These are phyloP conservation scores for Temnothorax nylanderi DNA, from an alignment of 1,140 invertebrate species.

Conservation along the genomic window DNA sequence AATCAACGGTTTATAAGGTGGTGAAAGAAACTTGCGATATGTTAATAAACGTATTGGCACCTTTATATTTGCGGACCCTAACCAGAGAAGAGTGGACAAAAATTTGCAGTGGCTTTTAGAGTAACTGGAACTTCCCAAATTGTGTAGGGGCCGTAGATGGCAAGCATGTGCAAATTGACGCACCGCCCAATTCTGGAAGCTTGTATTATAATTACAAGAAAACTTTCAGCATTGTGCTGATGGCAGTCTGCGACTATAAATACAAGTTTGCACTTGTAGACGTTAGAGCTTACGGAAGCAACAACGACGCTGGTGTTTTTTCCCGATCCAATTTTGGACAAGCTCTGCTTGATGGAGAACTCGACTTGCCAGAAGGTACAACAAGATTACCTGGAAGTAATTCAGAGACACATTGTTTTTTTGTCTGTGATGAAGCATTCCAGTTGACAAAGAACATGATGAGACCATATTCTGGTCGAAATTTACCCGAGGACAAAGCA, in stretches of 20 bases:
- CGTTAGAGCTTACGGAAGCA: background rate
- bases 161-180: background rate
- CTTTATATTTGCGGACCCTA: too few relatives aligned
- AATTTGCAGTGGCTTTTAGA: background rate
- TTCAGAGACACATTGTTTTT: background rate
- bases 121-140: background rate
- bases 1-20: too few relatives aligned
- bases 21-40: too few relatives aligned
- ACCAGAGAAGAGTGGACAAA: too few relatives aligned
- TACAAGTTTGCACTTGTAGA: background rate
- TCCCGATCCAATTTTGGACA: background rate
- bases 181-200: background rate
- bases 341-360: background rate
- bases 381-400: background rate
- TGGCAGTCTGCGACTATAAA: background rate
- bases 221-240: background rate
- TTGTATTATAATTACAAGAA: background rate
- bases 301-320: constrained; percentile 7
- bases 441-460: background rate
- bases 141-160: background rate
- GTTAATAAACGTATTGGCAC: too few relatives aligned
- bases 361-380: background rate
- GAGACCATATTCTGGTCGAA: background rate
- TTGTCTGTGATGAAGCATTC: background rate
- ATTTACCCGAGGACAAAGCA: background rate